Percentiles rank a stretch among this genome's conserved stretches.
These are phyloP conservation scores for Cylloceria caligata DNA, from an alignment of 2,888 invertebrate genomes.

Conservation along the genomic window DNA sequence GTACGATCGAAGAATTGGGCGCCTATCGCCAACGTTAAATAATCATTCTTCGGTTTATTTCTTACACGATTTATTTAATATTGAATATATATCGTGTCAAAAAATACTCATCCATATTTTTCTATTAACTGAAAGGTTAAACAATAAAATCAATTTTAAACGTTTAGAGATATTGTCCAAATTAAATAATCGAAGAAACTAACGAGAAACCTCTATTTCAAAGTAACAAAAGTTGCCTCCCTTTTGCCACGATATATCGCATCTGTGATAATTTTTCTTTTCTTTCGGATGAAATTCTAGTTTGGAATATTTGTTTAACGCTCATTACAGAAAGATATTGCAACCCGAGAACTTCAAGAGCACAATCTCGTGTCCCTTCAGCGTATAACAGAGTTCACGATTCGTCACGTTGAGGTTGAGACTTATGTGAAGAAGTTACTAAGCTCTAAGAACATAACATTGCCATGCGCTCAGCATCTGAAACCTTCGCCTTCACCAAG, in stretches of 20 bases:
- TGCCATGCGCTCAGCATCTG: constrained; percentile 77
- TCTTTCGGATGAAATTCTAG: constrained; percentile 4
- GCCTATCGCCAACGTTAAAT: background rate
- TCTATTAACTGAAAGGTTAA: no score
- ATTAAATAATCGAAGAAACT: no score
- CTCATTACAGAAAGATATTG: constrained; percentile 86
- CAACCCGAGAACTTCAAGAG: constrained; percentile 87
- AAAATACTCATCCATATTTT: no score
- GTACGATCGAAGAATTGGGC: background rate
- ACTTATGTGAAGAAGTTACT: constrained; percentile 83
- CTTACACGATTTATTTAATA: background rate
- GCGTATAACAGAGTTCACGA: constrained; percentile 86
- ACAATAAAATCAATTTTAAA: no score
- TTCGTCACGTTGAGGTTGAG: constrained; percentile 83
- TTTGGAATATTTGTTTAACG: constrained; percentile 33
- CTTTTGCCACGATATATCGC: no score
- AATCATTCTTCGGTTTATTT: constrained; percentile 28
- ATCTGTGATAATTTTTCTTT: no score
- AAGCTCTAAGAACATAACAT: constrained; percentile 78
- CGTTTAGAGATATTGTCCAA: no score
- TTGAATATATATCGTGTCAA: background rate
- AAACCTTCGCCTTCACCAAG: constrained; percentile 73
- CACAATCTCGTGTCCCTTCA: constrained; percentile 87
- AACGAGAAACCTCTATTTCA: no score
- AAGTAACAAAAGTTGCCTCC: no score